phyloP scores from a whole-genome alignment of 35 echinoderm and acorn worm genomes.

The Amphiura filiformis region DNA sequence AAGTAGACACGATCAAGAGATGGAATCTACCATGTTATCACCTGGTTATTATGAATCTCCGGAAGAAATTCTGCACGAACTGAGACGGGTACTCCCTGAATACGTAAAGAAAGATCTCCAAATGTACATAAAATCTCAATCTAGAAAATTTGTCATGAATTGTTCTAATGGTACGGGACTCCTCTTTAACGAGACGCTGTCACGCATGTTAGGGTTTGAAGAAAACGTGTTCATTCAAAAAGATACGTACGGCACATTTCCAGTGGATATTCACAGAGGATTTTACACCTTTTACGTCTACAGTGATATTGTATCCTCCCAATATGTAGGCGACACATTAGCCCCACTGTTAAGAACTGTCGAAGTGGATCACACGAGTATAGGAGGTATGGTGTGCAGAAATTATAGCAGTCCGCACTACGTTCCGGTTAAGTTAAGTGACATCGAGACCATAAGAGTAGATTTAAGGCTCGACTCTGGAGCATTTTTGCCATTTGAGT shows the following conservation, averaged over 20 bases:
- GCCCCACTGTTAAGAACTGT: conserved; percentile 24
- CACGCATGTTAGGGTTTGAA: conserved; percentile 49
- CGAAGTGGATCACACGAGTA: not conserved
- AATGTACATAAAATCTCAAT: not conserved
- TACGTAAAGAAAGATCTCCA: not conserved
- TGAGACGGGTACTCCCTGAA: not conserved
- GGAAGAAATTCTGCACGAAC: conserved; percentile 24
- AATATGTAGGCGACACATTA: conserved; percentile 27
- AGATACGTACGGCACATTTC: not conserved
- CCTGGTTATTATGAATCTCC: conserved; percentile 41
- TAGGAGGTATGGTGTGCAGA: conserved; percentile 13
- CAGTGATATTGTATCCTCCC: conserved; percentile 37
- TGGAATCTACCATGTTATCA: not conserved
- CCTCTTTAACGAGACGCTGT: conserved; percentile 1
- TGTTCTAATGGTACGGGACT: not conserved
- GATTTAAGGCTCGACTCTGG: conserved; percentile 51
- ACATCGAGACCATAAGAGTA: conserved; percentile 49
- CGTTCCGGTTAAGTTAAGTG: not conserved
- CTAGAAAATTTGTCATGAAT: not conserved
- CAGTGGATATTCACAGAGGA: conserved; percentile 34
- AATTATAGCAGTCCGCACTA: conserved; percentile 24
- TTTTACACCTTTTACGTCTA: conserved; percentile 61
- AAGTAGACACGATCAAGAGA: conserved; percentile 16
- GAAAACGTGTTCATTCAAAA: not conserved
- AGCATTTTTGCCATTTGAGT: conserved; percentile 47